These are phyloP conservation scores for Drepana falcataria DNA, from an alignment of 2,888 invertebrate genomes.

Conservation along the genomic window DNA sequence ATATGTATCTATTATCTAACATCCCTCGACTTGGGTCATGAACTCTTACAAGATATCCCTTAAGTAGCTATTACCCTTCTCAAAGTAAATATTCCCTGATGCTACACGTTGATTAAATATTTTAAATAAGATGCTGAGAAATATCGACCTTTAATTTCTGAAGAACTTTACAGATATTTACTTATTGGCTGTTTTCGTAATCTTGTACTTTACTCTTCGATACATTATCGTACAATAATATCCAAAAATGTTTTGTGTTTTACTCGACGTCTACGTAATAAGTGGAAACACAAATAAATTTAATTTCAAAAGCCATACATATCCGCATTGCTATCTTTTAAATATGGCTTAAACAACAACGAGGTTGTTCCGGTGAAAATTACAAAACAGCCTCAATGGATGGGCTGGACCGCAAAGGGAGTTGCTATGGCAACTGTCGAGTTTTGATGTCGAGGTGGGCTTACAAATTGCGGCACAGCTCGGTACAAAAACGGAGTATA, in stretches of 20 bases:
- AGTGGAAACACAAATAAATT: too few relatives aligned
- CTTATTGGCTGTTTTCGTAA: too few relatives aligned
- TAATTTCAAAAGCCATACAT: too few relatives aligned
- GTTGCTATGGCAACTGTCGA: conserved; percentile 66
- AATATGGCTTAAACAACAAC: conserved; percentile 61
- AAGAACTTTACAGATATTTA: too few relatives aligned
- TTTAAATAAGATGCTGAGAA: too few relatives aligned
- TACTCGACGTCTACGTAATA: too few relatives aligned
- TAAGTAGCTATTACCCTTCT: neutral
- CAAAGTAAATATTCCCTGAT: neutral
- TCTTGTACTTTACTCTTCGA: too few relatives aligned
- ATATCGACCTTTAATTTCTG: too few relatives aligned
- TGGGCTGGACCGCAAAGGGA: conserved; percentile 56
- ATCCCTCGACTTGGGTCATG: conserved; percentile 49
- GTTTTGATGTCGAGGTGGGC: conserved; percentile 60
- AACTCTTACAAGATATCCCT: conserved; percentile 60
- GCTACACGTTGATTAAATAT: too few relatives aligned
- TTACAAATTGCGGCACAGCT: conserved; percentile 49
- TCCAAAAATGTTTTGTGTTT: too few relatives aligned
- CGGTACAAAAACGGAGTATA: conserved; percentile 36
- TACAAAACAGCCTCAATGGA: conserved; percentile 61
- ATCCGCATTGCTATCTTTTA: conserved; percentile 61
- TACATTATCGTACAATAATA: too few relatives aligned
- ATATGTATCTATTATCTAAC: conserved; percentile 25
- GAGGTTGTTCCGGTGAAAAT: conserved; percentile 49